Conservation (phyloP, 2,113 vertebrate species). For the Anas platyrhynchos region DNA sequence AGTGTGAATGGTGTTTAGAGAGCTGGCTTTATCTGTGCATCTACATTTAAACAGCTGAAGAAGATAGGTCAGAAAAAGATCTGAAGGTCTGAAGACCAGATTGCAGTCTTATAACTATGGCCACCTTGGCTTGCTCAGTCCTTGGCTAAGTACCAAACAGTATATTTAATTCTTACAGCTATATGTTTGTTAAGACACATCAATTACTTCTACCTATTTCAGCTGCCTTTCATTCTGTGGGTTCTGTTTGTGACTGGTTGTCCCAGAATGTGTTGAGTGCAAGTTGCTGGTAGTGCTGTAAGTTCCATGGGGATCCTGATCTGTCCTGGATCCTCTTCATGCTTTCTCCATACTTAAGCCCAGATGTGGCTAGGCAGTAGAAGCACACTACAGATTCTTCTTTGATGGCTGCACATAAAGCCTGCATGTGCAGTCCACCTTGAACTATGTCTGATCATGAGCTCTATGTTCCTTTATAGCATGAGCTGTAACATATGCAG, state of each 20-base stretch:
- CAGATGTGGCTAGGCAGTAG: not conserved
- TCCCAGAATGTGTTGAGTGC: not conserved
- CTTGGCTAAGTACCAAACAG: not conserved
- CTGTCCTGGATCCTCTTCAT: fast-evolving
- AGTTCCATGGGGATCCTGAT: not conserved
- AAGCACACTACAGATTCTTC: not conserved
- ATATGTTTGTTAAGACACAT: not conserved
- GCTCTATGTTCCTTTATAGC: not conserved
- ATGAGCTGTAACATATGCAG: not conserved
- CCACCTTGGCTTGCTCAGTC: not conserved
- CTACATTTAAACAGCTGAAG: not conserved
- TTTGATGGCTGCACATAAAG: not conserved
- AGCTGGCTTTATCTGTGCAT: not conserved
- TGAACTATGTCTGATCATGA: not conserved
- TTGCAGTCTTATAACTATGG: not conserved
- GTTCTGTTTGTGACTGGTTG: not conserved
- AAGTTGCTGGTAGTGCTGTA: not conserved
- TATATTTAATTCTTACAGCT: not conserved
- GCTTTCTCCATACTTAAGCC: fast-evolving
- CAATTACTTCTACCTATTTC: not conserved
- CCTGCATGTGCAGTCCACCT: not conserved
- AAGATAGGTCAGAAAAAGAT: not conserved
- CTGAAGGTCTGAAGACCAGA: not conserved
- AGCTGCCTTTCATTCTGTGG: not conserved
- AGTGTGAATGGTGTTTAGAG: not conserved